Evolutionary conservation across 1,140 invertebrate genomes (phyloP).

Genomic region (Aphis craccivora): DNA sequence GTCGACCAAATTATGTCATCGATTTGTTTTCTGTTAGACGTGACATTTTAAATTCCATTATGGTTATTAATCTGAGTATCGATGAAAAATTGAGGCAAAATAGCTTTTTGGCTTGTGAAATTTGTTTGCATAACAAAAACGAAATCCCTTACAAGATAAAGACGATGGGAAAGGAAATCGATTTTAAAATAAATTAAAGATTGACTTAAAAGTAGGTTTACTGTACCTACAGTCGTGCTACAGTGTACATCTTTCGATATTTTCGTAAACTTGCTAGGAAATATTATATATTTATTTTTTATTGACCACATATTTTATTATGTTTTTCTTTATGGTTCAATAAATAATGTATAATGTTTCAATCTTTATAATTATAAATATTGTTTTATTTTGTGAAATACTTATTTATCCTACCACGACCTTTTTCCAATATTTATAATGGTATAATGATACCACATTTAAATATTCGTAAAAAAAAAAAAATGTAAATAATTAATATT

Average conservation of each 20-base stretch:
- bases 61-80: background rate
- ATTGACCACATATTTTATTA: background rate
- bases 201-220: background rate
- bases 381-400: background rate
- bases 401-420: background rate
- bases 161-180: background rate
- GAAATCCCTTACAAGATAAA: background rate
- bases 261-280: background rate
- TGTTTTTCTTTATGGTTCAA: background rate
- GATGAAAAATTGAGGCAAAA: background rate
- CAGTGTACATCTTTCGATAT: background rate
- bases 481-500: background rate
- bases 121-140: background rate
- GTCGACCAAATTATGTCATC: slow-evolving; percentile 1
- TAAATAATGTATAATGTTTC: background rate
- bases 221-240: too few relatives aligned
- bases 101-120: background rate
- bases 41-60: background rate
- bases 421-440: background rate
- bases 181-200: background rate
- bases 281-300: background rate
- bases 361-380: background rate
- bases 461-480: background rate
- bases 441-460: too few relatives aligned
- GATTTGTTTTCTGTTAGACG: background rate